Base-by-base conservation (phyloP, 2,113 vertebrate genomes). In the Saccopteryx leptura region DNA sequence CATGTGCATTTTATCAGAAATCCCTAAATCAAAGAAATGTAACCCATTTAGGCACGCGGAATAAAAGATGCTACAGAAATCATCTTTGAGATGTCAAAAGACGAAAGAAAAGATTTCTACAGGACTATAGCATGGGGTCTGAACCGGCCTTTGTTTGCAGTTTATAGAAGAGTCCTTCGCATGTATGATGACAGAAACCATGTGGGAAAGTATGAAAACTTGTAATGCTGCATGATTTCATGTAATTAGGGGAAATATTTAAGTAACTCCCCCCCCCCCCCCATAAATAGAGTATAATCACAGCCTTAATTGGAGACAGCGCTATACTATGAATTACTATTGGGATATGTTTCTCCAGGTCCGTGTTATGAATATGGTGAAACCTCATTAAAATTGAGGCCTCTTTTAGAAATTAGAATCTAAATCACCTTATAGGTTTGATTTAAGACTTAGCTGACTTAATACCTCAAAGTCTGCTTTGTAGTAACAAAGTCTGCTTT, bases 141-240 rank as follows among this genome's bases (percentile, higher is more conserved):
- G 76, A 99, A 99, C 98, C 97, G 99, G 76, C 99, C 99, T 96
- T 99, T 99, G 97, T 99, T 99, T 93, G 99, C 99, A 80, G 99
- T 99, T 93, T 99, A 99, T 98, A 99, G 99, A 97, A 99, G 99
- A 90, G 99, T 99, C 69, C 99, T 99, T 58, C 99, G 99, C 95
- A 99, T 99, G 99, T 99, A 99, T 96, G 99, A 99, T 98, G 99
- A 99, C 98, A 98, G 99, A 93, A 99, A 99, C 98, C 99, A 99
- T 90, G 99, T 99, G 96, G 99, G 99, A 97, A 99, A 99, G 99
- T 99, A 98, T 99, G 99, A 99, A 97, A 97, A 96, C 71, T 90
- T 98, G 93, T 98, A 97, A 97, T 98, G 91, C 97, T 98, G 95
- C 96, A 96, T 98, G 97, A 96, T 97, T 97, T 95, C 92, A 91